phyloP scores from a whole-genome alignment of 2,113 vertebrate genomes.

The Elaphurus davidianus region DNA sequence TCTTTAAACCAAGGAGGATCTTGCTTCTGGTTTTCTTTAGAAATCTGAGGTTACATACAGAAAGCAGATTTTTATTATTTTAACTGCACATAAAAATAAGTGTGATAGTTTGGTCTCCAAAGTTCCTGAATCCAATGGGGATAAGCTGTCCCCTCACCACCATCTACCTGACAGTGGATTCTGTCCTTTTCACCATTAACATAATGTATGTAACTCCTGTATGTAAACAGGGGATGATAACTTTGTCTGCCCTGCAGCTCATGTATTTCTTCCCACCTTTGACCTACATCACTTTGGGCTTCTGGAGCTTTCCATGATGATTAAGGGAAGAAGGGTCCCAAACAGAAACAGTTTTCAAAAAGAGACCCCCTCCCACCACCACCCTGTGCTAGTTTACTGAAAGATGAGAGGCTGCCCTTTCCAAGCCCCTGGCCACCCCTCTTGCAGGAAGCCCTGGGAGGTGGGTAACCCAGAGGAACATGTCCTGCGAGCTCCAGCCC shows the following conservation, averaged over 20 bases:
- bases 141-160: background rate
- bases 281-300: background rate
- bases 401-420: background rate
- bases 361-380: background rate
- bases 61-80: background rate
- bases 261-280: background rate
- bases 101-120: background rate
- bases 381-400: background rate
- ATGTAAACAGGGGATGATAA: background rate
- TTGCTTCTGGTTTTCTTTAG: constrained; percentile 21
- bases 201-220: background rate
- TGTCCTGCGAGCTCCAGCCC: background rate
- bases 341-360: background rate
- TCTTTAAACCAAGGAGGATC: background rate
- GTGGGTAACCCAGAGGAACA: background rate
- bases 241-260: background rate
- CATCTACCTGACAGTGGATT: background rate
- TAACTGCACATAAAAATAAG: background rate
- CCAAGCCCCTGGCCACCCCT: background rate
- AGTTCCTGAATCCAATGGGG: background rate
- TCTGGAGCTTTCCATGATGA: background rate
- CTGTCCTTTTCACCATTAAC: background rate
- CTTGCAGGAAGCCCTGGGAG: background rate
- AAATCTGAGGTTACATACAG: background rate
- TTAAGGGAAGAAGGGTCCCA: background rate